These are phyloP conservation scores for Monodelphis domestica DNA, from an alignment of 2,797 vertebrate genomes.

Conservation along the genomic window DNA sequence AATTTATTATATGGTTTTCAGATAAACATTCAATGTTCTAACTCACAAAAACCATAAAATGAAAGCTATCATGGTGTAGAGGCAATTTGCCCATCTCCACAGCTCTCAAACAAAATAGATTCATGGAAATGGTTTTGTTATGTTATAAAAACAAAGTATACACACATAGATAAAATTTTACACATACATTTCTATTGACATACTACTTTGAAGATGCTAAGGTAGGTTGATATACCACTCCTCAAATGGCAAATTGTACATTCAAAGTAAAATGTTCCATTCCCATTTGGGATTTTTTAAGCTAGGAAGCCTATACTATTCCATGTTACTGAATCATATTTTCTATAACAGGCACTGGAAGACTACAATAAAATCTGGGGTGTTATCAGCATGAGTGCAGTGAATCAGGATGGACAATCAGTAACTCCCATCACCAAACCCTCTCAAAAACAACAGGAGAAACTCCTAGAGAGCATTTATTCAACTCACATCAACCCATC, in stretches of 20 bases:
- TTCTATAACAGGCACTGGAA: constrained; percentile 86
- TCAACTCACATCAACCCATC: constrained; percentile 81
- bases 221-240: neutral
- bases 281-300: neutral
- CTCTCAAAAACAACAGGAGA: constrained; percentile 89
- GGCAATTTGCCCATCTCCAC: neutral
- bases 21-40: neutral
- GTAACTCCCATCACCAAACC: constrained; percentile 92
- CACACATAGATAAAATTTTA: neutral
- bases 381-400: constrained; percentile 87
- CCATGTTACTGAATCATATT: constrained; percentile 5
- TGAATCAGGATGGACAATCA: constrained; percentile 91
- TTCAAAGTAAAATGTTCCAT: neutral
- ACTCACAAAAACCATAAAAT: neutral
- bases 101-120: neutral
- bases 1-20: neutral
- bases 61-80: neutral
- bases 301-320: neutral
- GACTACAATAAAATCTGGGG: constrained; percentile 92
- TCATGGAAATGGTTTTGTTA: neutral
- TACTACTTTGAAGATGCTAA: neutral
- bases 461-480: constrained; percentile 89
- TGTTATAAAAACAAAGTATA: neutral
- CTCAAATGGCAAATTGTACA: neutral
- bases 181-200: neutral